These are phyloP conservation scores for Keiferia lycopersicella DNA, from an alignment of 2,888 invertebrate genomes.

Conservation along the genomic window DNA sequence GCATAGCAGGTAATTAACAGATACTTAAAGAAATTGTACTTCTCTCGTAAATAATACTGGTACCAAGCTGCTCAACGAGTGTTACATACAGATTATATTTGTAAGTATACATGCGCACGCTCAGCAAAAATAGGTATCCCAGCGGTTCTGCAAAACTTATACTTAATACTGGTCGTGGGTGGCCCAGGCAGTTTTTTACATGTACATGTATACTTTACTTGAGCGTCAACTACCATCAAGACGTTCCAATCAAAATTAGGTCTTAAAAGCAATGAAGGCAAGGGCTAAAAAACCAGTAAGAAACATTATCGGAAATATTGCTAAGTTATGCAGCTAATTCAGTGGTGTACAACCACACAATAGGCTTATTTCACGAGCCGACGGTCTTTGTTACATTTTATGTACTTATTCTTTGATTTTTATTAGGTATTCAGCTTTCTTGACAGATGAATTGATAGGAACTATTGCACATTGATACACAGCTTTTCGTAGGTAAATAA, in stretches of 20 bases:
- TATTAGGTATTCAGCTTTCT: slow-evolving; percentile 24
- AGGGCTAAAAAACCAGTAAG: slow-evolving; percentile 50
- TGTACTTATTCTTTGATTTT: slow-evolving; percentile 35
- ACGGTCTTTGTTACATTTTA: slow-evolving; percentile 64
- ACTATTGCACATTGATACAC: too few relatives aligned
- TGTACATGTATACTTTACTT: slow-evolving; percentile 56
- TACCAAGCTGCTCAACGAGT: neutral
- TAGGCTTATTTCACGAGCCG: slow-evolving; percentile 74
- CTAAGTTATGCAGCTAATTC: slow-evolving; percentile 67
- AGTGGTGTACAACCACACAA: slow-evolving; percentile 66
- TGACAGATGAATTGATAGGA: slow-evolving; percentile 19
- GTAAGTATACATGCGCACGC: slow-evolving; percentile 33
- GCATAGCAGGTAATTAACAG: too few relatives aligned
- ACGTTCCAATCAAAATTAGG: slow-evolving; percentile 54
- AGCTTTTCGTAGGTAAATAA: too few relatives aligned
- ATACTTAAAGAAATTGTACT: neutral
- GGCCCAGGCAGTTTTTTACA: slow-evolving; percentile 71
- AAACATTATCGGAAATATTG: slow-evolving; percentile 62
- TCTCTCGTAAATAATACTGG: neutral
- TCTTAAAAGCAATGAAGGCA: slow-evolving; percentile 53
- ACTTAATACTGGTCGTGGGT: slow-evolving; percentile 61
- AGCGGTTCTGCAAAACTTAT: slow-evolving; percentile 35
- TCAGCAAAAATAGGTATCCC: slow-evolving; percentile 37
- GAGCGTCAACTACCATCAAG: slow-evolving; percentile 63
- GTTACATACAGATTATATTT: neutral